Conservation (phyloP, 2,797 vertebrate genomes). For the Cyprinodon diabolis region DNA sequence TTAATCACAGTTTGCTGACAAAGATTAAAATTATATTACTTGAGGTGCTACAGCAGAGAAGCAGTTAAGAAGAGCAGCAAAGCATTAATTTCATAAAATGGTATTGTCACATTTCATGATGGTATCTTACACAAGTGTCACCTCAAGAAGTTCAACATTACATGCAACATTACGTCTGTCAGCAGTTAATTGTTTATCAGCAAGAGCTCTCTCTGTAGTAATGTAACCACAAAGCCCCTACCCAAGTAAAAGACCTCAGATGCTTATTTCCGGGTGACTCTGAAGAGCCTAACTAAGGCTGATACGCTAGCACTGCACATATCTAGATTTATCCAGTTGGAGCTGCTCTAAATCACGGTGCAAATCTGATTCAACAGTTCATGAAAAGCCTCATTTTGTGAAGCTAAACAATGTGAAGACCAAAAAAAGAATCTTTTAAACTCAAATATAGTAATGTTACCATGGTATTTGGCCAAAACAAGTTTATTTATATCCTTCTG, state of each 20-base stretch:
- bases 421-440: conserved; percentile 20
- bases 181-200: conserved; percentile 50
- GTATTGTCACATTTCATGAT: conserved; percentile 17
- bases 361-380: conserved; percentile 6
- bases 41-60: conserved; percentile 6
- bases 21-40: conserved; percentile 9
- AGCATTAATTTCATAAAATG: conserved; percentile 21
- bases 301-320: conserved; percentile 14
- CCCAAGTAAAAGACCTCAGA: conserved; percentile 22
- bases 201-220: conserved; percentile 11
- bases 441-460: conserved; percentile 50
- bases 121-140: conserved; percentile 55
- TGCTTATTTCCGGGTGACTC: conserved; percentile 27
- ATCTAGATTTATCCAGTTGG: conserved; percentile 22
- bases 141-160: conserved; percentile 62
- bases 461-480: conserved; percentile 30
- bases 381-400: conserved; percentile 19
- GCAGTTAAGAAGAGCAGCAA: conserved; percentile 1
- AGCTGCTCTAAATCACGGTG: conserved; percentile 15
- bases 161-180: conserved; percentile 51
- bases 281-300: conserved; percentile 35
- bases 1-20: conserved; percentile 1
- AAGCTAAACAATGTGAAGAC: conserved; percentile 19
- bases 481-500: conserved; percentile 58
- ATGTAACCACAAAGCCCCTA: conserved; percentile 8